Base-by-base conservation (phyloP, 2,113 vertebrate genomes). In the Forbesichthys papilliferus region DNA sequence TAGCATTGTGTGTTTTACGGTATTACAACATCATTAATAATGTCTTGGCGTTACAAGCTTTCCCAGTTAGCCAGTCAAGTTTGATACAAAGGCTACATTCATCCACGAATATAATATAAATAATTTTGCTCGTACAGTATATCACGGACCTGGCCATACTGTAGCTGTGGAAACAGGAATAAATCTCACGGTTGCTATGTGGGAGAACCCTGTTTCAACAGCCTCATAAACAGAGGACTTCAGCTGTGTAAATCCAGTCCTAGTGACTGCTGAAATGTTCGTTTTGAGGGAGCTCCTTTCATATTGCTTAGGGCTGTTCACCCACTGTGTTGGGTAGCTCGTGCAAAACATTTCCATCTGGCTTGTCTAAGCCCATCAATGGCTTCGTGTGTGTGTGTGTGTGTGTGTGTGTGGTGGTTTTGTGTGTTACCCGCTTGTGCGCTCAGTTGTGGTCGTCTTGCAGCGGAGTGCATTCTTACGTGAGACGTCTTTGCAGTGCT, bases 171-270 rank as follows among this genome's bases (percentile, higher is more conserved):
- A 52, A 52, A 52, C 14, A 11, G 5, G 53, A 14, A 16, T 18
- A 16, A 57, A 11, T 54, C 53, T 9, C 46, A 53, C 16, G 27
- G 65, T 69, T 74, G 60, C 51, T 74, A 16, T 62, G 47, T 65
- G 59, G 61, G 61, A 51, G 65, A 63, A 66, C 74, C 68, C 68
- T 80, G 69, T 83, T 78, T 75, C 66, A 63, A 75, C 74, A 33
- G 36, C 33, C 51, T 67, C 74, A 52, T 56, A 9, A 56, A 80
- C 68, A 77, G 71, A 75, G 52, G 42, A 33, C 33, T 58, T 9
- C 20, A 11, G 20, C 63, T 73, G 57, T 69, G 60, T 27, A 69
- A 48, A 10, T 76, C 14, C 27, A 33, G 48, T 74, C 5, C 13
- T 18, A 66, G 61, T 42, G 46, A 9, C n/a, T 46, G 11, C 2